These are phyloP conservation scores for Picathartes gymnocephalus DNA, from an alignment of 2,113 vertebrate genomes.

Conservation along the genomic window DNA sequence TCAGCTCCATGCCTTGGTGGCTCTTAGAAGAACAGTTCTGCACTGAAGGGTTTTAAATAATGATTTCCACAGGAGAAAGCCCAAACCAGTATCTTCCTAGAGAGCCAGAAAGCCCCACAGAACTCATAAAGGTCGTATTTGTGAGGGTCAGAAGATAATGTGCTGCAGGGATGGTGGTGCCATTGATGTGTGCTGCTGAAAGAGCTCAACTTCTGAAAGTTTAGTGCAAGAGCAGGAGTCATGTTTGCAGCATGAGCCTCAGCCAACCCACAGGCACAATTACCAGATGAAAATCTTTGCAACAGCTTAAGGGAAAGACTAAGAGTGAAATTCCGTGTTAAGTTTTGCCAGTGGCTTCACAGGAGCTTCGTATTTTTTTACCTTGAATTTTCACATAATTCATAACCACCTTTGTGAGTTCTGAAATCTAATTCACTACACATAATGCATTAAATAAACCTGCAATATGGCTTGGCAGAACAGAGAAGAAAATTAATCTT, in stretches of 20 bases:
- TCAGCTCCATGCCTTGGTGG: not conserved
- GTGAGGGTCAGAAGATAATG: not conserved
- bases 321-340: not conserved
- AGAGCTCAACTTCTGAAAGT: not conserved
- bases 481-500: not conserved
- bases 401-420: not conserved
- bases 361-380: not conserved
- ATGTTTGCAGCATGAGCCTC: not conserved
- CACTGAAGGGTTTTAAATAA: not conserved
- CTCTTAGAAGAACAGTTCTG: not conserved
- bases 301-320: not conserved
- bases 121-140: not conserved
- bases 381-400: not conserved
- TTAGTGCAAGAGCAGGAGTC: not conserved
- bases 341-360: slow-evolving; percentile 9
- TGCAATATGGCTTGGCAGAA: not conserved
- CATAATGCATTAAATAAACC: slow-evolving; percentile 5
- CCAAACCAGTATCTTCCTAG: not conserved
- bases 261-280: not conserved
- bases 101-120: not conserved
- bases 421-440: not conserved
- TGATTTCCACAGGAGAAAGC: not conserved
- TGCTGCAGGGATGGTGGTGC: not conserved
- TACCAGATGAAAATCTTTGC: slow-evolving; percentile 13
- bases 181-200: not conserved